Evolutionary conservation across 1,140 invertebrate species (phyloP), one percentile per base, ranked within the genome.

Genomic region (Zaprionus ornatus): DNA sequence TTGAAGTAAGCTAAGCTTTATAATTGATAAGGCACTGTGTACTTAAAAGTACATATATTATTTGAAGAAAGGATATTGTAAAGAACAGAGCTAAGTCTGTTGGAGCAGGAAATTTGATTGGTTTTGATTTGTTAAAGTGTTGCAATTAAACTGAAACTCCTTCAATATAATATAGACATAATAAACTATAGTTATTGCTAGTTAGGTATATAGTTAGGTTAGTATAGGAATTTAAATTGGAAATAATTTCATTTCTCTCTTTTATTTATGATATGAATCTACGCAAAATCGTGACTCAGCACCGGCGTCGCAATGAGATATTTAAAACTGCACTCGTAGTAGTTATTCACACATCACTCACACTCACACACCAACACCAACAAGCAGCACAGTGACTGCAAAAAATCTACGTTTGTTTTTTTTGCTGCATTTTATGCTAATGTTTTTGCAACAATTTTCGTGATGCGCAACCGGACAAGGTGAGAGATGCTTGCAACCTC

Each of bases 371-470:
- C 60, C 27, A 15, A 37, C 15, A 9, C 10, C 21, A 37, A 56
- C 69, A 62, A 37, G 56, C 45, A 45, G 59, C 57, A 82, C 63
- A 84, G 70, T 76, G 66, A 45, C 23, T 23, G 45, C 17, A 37
- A 65, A 79, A 75, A 75, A 68, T 85, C 69, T 68, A 50, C 23
- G 62, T 40, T 57, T 75, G 75, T 62, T 63, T 21, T 63, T 21
- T 52, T 64, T 64, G 69, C 55, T 69, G 77, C 74, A 55, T 76
- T 72, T 71, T 76, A 76, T 72, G 74, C 74, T 72, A 82, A 85
- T 82, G 74, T 72, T 74, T 60, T 70, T 55, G 79, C 75, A 86
- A 79, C 75, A 82, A 79, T 82, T 76, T 79, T 74, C 56, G 79
- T 68, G 72, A 57, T 54, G 73, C 67, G 69, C 66, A 56, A 69